Base-by-base conservation (phyloP, 2,888 invertebrate genomes). In the Digitonthophagus gazella region DNA sequence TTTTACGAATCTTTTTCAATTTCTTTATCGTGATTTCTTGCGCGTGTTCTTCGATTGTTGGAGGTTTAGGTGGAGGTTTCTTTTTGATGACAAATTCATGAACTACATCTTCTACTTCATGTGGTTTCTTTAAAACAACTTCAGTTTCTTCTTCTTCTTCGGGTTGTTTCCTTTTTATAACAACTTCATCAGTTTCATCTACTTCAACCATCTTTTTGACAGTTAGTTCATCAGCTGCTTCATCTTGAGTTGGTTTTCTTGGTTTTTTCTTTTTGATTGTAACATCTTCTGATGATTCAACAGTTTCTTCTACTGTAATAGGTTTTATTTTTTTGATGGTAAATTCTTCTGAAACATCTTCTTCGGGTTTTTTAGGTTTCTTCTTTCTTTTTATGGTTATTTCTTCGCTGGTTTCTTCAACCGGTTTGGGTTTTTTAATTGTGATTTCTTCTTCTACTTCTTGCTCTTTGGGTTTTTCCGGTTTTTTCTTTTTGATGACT, bases 21-120 rank as follows among this genome's bases (percentile, higher is more conserved):
- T 91, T 92, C 79, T 91, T 92, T 14, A 93, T 86, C 0, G 91
- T 93, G 18, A 92, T 85, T 80, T 89, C 89, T 79, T 90, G 88
- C 61, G 87, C 86, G 71, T 86, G 85, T 77, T 90, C 88, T 78
- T 90, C 88, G 74, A 83, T 79, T 57, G 80, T 80, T 6, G 84
- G 83, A 73, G 84, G 84, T 14, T 84, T 83, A 67, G 85, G 84
- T 2, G 81, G 85, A 74, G 81, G 86, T 71, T 84, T 84, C 65
- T 85, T 84, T 76, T 85, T 84, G 3, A 88, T 80, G 2, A 86
- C 83, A 71, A 86, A 85, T 76, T 87, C 87, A 76, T 86, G 85
- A 15, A 83, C 74, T 68, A 72, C 75, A 69, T 86, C 83, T 15
- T 81, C 79, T 67, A 81, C 74, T 73, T 61, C 75, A 78, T 63